Evolutionary conservation across 2,113 vertebrate genomes (phyloP).

Genomic region (Hassar affinis): DNA sequence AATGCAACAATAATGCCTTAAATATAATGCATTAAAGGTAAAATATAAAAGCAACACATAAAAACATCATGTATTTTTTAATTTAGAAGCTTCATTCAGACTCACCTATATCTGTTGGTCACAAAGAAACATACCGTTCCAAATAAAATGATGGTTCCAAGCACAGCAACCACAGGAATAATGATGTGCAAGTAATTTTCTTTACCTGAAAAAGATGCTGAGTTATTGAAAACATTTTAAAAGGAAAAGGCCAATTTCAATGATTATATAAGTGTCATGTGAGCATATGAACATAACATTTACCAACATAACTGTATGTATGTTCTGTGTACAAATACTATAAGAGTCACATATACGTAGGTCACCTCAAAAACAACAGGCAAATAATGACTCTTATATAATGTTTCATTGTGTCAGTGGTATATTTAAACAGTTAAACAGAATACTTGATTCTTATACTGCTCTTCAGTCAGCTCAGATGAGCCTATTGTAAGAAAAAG

Average conservation of each 20-base stretch:
- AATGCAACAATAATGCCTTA: no score
- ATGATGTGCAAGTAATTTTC: conserved; percentile 61
- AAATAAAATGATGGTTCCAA: conserved; percentile 54
- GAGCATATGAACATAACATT: no score
- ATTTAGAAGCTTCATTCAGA: not conserved
- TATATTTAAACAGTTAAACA: not conserved
- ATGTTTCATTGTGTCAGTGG: no score
- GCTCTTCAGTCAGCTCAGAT: not conserved
- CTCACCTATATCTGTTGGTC: conserved; percentile 69
- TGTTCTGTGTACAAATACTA: no score
- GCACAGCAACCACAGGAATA: conserved; percentile 55
- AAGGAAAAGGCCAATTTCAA: not conserved
- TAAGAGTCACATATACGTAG: no score
- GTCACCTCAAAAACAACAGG: no score
- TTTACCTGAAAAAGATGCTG: conserved; percentile 50
- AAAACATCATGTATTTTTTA: no score
- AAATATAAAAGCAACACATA: not conserved
- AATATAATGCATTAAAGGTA: no score
- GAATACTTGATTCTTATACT: not conserved
- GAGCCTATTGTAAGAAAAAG: not conserved
- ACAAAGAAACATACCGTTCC: conserved; percentile 57
- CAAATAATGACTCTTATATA: no score
- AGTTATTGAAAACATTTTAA: not conserved
- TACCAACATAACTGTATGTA: not conserved
- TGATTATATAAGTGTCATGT: no score